Evolutionary conservation across 2,888 invertebrate species (phyloP), one percentile per base, ranked within the genome.

Genomic region (Eurois occulta): DNA sequence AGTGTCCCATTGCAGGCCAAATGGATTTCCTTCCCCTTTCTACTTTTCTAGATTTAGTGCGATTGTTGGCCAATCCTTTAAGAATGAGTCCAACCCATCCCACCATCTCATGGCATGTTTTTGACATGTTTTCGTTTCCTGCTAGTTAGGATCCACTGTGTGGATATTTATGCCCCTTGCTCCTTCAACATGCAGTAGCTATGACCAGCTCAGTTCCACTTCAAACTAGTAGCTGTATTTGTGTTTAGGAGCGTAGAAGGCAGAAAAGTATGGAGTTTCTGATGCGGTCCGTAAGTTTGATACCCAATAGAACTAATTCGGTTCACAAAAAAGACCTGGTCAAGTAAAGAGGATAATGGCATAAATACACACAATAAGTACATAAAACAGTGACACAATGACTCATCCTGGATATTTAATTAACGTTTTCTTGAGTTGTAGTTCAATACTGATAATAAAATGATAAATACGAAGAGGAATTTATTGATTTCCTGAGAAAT

Each of bases 371-470:
- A 0, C 18, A 67, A 1, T 52, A 35, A 48, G 48, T 60, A 66
- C 24, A 32, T 24, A 43, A 48, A 66, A 43, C 16, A 60, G 66
- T 60, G 6, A 46, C 58, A 35, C 18, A 2, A 46, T 81, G 41
- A 71, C 60, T 81, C 72, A 81, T 70, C 3, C 32, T 38, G 32
- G 28, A 65, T 69, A 81, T 72, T 82, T 82, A 72, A 81, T 81
- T 81, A 81, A 68, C 52, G 16, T 13, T 62, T 18, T 16, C 38
- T 55, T 62, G 76, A 71, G 48, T 76, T 71, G 16, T 35, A 76
- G 66, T 75, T 70, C 77, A 72, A 69, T 71, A 75, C 43, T 75
- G 77, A 84, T 77, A 72, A 70, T 67, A 77, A 72, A 60, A 79
- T 72, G 80, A 84, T 85, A 78, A 73, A 75, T 43, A 48, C 41